These are phyloP conservation scores for Fragum whitleyi DNA, from an alignment of 2,888 invertebrate species.

Conservation along the genomic window DNA sequence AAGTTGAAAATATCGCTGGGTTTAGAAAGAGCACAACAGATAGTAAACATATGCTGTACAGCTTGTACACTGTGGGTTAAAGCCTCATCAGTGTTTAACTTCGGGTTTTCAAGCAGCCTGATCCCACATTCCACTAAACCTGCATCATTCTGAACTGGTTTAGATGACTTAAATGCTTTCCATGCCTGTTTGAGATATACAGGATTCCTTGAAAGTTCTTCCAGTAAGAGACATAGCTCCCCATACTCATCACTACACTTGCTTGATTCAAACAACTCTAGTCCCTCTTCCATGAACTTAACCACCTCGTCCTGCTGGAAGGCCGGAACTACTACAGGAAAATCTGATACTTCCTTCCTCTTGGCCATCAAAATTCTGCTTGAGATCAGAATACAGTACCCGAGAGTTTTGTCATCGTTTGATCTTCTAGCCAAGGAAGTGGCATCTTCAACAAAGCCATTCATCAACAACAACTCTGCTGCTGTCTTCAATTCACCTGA, in stretches of 20 bases:
- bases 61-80: conserved; percentile 49
- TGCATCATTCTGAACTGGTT: conserved; percentile 66
- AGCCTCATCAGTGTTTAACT: conserved; percentile 26
- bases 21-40: conserved; percentile 53
- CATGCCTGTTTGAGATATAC: conserved; percentile 57
- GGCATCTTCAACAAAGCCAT: conserved; percentile 67
- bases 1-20: not conserved
- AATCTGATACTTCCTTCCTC: conserved; percentile 8
- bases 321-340: not conserved
- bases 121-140: conserved; percentile 70
- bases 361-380: conserved; percentile 63
- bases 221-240: conserved; percentile 49
- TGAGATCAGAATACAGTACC: conserved; percentile 61
- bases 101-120: conserved; percentile 46
- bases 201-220: conserved; percentile 43
- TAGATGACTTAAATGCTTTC: conserved; percentile 58
- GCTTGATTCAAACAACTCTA: conserved; percentile 54
- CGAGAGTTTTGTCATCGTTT: conserved; percentile 62
- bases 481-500: conserved; percentile 67
- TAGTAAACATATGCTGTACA: conserved; percentile 61
- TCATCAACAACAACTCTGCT: conserved; percentile 62
- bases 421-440: conserved; percentile 62
- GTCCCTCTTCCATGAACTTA: conserved; percentile 53
- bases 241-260: conserved; percentile 55
- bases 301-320: not conserved